phyloP scores from a whole-genome alignment of 2,888 invertebrate genomes.

The Drosophila phalerata region DNA sequence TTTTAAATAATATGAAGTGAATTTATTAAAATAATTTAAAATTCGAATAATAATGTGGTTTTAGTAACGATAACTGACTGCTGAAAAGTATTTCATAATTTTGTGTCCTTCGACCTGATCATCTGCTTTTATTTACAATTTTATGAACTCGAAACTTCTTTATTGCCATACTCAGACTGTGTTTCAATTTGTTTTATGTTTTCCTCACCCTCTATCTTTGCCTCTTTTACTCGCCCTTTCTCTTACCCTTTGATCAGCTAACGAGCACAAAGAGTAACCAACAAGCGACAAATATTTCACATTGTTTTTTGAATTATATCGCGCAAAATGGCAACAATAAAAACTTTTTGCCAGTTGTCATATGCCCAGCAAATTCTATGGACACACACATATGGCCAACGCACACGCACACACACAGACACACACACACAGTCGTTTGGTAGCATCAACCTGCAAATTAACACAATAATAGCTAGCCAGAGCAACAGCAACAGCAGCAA shows the following conservation, averaged over 20 bases:
- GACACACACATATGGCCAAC: constrained; percentile 17
- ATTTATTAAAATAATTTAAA: background rate
- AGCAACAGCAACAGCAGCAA: constrained; percentile 35
- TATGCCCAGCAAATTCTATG: constrained; percentile 52
- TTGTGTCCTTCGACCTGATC: background rate
- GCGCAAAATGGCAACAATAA: constrained; percentile 69
- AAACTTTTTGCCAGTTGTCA: constrained; percentile 75
- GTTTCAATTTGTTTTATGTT: constrained; percentile 2
- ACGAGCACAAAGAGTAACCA: constrained; percentile 49
- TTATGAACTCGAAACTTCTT: background rate
- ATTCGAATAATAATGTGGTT: background rate
- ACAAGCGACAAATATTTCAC: constrained; percentile 75
- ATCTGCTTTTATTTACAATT: background rate
- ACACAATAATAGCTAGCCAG: constrained; percentile 76
- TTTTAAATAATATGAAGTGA: background rate
- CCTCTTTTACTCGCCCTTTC: background rate
- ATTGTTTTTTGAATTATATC: constrained; percentile 73
- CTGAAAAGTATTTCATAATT: background rate
- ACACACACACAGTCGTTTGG: constrained; percentile 15
- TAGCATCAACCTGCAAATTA: constrained; percentile 75
- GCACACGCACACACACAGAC: constrained; percentile 18
- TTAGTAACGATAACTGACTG: background rate
- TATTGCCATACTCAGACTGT: background rate
- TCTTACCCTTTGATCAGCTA: constrained; percentile 2
- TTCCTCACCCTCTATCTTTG: background rate